Conservation (phyloP, 53 echinoderm and acorn worm genomes). For the Paracentrotus lividus region DNA sequence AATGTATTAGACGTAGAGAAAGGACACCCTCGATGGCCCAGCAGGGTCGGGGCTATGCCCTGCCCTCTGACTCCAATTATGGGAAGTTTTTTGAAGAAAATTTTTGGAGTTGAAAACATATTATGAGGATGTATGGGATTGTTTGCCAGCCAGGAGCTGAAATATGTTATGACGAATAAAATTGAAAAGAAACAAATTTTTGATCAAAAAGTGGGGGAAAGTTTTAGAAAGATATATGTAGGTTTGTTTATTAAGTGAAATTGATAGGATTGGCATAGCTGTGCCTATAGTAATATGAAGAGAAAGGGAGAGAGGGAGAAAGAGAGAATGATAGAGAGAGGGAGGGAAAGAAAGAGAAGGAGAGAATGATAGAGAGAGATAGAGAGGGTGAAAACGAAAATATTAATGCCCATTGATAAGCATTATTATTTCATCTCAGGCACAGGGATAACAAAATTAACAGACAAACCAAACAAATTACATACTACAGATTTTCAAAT, state of each 20-base stretch:
- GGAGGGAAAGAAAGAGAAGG: too few species aligned
- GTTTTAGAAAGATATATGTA: not conserved
- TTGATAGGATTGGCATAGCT: not conserved
- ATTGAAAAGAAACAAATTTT: not conserved
- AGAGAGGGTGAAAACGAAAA: too few species aligned
- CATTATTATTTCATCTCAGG: too few species aligned
- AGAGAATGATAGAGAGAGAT: too few species aligned
- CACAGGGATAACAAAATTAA: too few species aligned
- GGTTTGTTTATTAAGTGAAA: not conserved
- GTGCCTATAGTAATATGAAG: not conserved
- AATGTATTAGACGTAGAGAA: not conserved
- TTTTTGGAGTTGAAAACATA: not conserved
- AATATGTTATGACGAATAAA: not conserved
- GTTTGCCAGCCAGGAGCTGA: not conserved
- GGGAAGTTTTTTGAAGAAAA: not conserved
- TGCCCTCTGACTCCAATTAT: constrained; percentile 40
- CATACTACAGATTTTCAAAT: too few species aligned
- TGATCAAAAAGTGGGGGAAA: not conserved
- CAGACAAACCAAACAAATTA: too few species aligned
- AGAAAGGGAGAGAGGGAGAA: not conserved
- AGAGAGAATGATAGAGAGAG: not conserved
- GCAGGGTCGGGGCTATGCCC: not conserved
- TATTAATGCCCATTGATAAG: too few species aligned
- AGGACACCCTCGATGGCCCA: not conserved
- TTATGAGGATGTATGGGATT: constrained; percentile 1